Evolutionary conservation across 2,888 invertebrate species (phyloP), one percentile per base, ranked within the genome.

Genomic region (Sarcophaga carnaria): DNA sequence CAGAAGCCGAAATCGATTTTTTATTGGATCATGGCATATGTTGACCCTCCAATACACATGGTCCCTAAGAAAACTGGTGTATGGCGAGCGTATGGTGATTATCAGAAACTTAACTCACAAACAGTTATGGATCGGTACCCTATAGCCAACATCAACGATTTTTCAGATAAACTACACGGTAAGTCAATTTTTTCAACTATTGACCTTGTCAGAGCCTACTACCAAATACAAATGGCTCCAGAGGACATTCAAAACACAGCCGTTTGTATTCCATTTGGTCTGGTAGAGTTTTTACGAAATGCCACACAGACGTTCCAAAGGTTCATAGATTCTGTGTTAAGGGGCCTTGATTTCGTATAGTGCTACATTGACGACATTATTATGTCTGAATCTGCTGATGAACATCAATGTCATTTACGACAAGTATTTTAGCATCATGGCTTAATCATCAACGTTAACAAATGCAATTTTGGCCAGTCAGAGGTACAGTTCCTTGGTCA

Each of bases 301-400:
- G 85, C 85, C 14, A 76, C 85, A 12, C 70, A 88, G 25, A 83
- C 88, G 8, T 80, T 91, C 4, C 63, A 85, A 11, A 83, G 90
- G 11, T 85, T 88, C 67, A 83, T 80, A 25, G 64, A 83, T 17
- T 49, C 59, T 22, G 77, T 79, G 11, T 20, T 86, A n/a, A 75
- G 82, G 47, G 83, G 86, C 17, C 14, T 80, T 3, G 63, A 77
- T 4, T 76, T 72, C 14, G 76, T 77, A 14, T 75, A 83, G 25
- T 67, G 45, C 4, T 83, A 83, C 27, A 64, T 83, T 14, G 80
- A 87, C n/a, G 80, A 87, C 22, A 62, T 83, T 8, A 74, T 74
- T 60, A 60, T 78, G 54, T 80, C 80, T 2, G 47, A 66, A 3
- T 80, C 69, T 10, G 4, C 27, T 3, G 83, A 83, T 12, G 62